Evolutionary conservation across 2,888 invertebrate species (phyloP).

Genomic region (Ptycholaimellus sp.): DNA sequence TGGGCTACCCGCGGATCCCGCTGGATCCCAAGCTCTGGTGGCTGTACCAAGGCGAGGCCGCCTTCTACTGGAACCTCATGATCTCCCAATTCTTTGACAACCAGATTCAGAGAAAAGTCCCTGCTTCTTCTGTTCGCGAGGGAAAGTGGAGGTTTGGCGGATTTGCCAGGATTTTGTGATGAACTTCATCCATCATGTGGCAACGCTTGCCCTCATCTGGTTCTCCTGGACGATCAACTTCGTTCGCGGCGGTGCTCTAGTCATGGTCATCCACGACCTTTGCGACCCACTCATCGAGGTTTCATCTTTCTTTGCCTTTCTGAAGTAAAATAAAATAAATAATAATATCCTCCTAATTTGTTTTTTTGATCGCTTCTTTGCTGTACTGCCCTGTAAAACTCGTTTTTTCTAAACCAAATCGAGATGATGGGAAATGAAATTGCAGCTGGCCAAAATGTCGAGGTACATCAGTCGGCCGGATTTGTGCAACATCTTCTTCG

Average conservation of each 20-base stretch:
- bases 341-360: neutral
- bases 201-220: constrained; percentile 61
- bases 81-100: constrained; percentile 77
- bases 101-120: too few species aligned
- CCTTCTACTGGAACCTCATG: constrained; percentile 76
- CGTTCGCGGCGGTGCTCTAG: constrained; percentile 58
- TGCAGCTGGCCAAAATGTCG: constrained; percentile 1
- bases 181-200: constrained; percentile 88
- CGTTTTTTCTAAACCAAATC: neutral
- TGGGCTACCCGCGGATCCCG: too few species aligned
- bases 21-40: too few species aligned
- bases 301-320: neutral
- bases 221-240: constrained; percentile 83
- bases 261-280: constrained; percentile 33
- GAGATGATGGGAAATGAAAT: neutral
- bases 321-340: neutral
- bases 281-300: too few species aligned
- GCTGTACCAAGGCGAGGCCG: constrained; percentile 75
- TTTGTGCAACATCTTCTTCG: constrained; percentile 1
- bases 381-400: neutral
- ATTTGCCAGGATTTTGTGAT: constrained; percentile 68
- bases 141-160: too few species aligned
- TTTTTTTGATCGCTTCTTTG: neutral
- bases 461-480: neutral
- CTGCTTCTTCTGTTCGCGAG: too few species aligned